Evolutionary conservation across 2,888 invertebrate species (phyloP).

Genomic region (Synanthedon andrenaeformis): DNA sequence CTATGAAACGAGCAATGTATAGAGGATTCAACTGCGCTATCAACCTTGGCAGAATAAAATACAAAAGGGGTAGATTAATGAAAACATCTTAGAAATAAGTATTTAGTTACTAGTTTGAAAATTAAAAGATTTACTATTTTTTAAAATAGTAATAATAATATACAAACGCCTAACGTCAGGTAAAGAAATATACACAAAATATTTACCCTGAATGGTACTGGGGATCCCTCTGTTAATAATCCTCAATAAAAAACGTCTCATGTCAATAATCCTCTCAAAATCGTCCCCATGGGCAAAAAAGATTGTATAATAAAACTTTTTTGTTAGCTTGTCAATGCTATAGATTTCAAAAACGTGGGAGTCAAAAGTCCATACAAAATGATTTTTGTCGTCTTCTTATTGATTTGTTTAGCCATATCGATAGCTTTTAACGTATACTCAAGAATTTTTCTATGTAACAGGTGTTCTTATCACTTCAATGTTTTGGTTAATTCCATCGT

Average conservation of each 20-base stretch:
- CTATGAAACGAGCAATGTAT: too few species aligned
- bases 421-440: background rate
- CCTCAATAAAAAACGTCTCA: slow-evolving; percentile 28
- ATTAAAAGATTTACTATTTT: too few species aligned
- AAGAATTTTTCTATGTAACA: background rate
- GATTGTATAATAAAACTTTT: background rate
- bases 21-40: too few species aligned
- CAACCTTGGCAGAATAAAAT: too few species aligned
- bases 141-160: too few species aligned
- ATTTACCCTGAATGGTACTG: background rate
- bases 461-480: background rate
- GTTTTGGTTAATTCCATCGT: too few species aligned
- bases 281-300: slow-evolving; percentile 8
- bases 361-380: slow-evolving; percentile 9
- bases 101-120: too few species aligned
- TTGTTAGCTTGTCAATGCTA: slow-evolving; percentile 14
- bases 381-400: background rate
- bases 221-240: slow-evolving; percentile 26
- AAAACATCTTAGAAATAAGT: too few species aligned
- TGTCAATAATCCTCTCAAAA: slow-evolving; percentile 43
- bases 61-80: too few species aligned
- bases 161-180: too few species aligned
- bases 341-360: slow-evolving; percentile 17
- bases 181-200: too few species aligned
- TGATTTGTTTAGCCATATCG: background rate